Evolutionary conservation across 2,113 vertebrate genomes (phyloP).

Genomic region (Melozone crissalis): DNA sequence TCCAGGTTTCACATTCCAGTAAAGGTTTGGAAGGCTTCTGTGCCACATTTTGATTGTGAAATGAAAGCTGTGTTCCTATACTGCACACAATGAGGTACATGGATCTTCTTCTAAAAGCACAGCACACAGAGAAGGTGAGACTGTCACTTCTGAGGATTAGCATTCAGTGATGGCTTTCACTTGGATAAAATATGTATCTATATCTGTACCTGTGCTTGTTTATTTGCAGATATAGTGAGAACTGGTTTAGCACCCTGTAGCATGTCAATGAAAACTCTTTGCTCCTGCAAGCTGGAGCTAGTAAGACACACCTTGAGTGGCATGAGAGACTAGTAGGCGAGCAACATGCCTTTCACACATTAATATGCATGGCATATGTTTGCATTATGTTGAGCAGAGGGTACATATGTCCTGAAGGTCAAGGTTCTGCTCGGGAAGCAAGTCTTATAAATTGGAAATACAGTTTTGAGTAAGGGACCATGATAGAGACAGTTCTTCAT

Average conservation of each 20-base stretch:
- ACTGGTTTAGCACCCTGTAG: conserved; percentile 29
- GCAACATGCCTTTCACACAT: not conserved
- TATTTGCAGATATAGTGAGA: conserved; percentile 34
- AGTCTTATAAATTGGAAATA: not conserved
- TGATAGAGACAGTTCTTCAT: not conserved
- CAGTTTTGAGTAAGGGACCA: not conserved
- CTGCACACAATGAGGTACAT: not conserved
- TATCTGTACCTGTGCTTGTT: not conserved
- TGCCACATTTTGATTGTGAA: not conserved
- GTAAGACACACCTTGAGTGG: conserved; percentile 50
- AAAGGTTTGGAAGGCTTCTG: not conserved
- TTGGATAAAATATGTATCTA: not conserved
- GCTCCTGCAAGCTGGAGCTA: conserved; percentile 51
- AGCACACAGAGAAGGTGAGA: not conserved
- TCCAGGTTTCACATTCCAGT: not conserved
- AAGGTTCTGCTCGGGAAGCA: not conserved
- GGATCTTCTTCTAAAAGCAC: not conserved
- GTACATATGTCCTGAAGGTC: not conserved
- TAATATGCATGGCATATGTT: conserved; percentile 10
- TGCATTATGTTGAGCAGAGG: not conserved
- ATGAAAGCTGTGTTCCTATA: not conserved
- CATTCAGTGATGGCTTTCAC: not conserved
- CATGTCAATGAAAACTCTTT: conserved; percentile 52
- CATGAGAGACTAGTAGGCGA: conserved; percentile 59
- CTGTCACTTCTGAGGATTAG: not conserved